A percentile compares a stretch with the other conserved stretches of the same genome.
Evolutionary conservation across 2,888 invertebrate species (phyloP).

Genomic region (Julus scandinavius): DNA sequence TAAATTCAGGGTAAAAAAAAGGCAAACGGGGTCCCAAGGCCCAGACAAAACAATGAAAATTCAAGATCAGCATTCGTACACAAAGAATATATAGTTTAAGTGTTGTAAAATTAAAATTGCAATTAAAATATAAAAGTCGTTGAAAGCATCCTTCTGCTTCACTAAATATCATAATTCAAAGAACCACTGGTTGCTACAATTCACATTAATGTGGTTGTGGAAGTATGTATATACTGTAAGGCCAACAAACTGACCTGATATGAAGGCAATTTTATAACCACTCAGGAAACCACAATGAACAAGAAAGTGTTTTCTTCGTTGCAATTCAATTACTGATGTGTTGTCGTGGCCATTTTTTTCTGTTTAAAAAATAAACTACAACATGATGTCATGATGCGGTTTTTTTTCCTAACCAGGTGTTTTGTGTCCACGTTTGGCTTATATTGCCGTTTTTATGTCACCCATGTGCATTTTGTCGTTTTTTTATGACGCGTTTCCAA

Average conservation of each 20-base stretch:
- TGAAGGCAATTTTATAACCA: neutral
- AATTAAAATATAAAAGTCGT: too few species aligned
- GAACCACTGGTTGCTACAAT: too few species aligned
- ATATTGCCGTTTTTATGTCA: constrained; percentile 10
- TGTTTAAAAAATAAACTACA: neutral
- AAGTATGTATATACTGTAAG: too few species aligned
- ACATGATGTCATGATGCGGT: neutral
- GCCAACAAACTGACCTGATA: too few species aligned
- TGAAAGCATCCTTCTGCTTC: too few species aligned
- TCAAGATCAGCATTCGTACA: neutral
- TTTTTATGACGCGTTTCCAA: neutral
- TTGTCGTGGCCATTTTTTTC: neutral
- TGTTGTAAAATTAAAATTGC: too few species aligned
- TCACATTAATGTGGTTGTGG: too few species aligned
- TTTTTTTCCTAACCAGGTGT: constrained; percentile 16
- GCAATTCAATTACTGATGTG: neutral
- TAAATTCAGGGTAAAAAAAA: constrained; percentile 12
- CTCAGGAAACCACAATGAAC: neutral
- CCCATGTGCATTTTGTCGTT: constrained; percentile 34
- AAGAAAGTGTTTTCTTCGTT: neutral
- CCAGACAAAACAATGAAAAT: constrained; percentile 13
- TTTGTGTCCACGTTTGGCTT: neutral
- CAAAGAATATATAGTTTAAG: neutral
- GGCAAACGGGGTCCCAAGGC: neutral
- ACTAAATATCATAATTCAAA: too few species aligned